Percentiles rank a stretch among this genome's conserved stretches.
Evolutionary conservation across 1,140 invertebrate species (phyloP).

Genomic region (Pollicipes pollicipes): DNA sequence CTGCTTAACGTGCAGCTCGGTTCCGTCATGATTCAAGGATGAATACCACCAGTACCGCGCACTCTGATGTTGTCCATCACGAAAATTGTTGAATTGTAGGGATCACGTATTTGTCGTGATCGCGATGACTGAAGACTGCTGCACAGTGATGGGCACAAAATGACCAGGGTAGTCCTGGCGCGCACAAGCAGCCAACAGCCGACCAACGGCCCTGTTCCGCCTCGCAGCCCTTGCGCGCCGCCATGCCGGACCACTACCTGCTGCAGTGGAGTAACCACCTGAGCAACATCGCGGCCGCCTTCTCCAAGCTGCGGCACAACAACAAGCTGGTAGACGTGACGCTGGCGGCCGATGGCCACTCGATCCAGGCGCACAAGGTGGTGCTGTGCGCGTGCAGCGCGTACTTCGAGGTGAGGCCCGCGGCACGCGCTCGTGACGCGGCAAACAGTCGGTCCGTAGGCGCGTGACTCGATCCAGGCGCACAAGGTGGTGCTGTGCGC

Average conservation of each 20-base stretch:
- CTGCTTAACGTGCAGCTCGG: too few relatives aligned
- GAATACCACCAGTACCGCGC: too few relatives aligned
- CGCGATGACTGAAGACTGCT: too few relatives aligned
- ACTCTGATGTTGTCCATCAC: too few relatives aligned
- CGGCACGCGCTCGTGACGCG: slow-evolving; percentile 4
- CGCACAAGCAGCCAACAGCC: too few relatives aligned
- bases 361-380: slow-evolving; percentile 66
- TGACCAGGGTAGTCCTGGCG: too few relatives aligned
- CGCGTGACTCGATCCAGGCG: slow-evolving; percentile 56
- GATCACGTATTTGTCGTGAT: too few relatives aligned
- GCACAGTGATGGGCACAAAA: too few relatives aligned
- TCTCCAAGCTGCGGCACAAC: slow-evolving; percentile 54
- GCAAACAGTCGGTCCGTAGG: slow-evolving; percentile 49
- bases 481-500: slow-evolving; percentile 72
- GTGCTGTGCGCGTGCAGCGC: slow-evolving; percentile 69
- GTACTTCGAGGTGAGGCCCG: slow-evolving; percentile 54
- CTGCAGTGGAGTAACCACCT: slow-evolving; percentile 77
- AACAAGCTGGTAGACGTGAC: slow-evolving; percentile 75
- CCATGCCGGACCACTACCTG: background rate
- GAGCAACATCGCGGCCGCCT: slow-evolving; percentile 69
- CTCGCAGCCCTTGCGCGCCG: too few relatives aligned
- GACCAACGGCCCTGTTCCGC: too few relatives aligned
- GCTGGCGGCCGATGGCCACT: slow-evolving; percentile 60
- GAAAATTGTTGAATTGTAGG: too few relatives aligned
- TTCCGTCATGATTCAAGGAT: too few relatives aligned